These are phyloP conservation scores for Neotoxoptera formosana DNA, from an alignment of 1,140 invertebrate genomes.

Conservation along the genomic window DNA sequence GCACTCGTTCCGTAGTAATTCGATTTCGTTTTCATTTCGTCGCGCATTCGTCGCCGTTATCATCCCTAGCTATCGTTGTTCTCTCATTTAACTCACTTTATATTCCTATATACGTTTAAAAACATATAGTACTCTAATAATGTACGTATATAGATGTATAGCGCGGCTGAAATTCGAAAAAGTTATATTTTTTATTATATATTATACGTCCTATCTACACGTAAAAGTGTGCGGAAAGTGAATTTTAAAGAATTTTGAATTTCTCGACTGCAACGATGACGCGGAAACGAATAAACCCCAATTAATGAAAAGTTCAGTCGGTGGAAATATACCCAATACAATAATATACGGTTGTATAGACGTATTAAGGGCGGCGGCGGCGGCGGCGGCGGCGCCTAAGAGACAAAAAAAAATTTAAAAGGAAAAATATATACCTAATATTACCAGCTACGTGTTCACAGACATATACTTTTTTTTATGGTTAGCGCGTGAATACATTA, in stretches of 20 bases:
- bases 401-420: background rate
- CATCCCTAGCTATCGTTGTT: no score
- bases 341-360: background rate
- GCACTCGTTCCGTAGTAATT: background rate
- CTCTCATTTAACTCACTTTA: background rate
- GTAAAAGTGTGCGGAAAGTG: background rate
- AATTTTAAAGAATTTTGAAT: background rate
- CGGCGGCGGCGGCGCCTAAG: background rate
- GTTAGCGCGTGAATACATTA: background rate
- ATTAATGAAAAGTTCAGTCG: background rate
- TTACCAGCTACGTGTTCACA: background rate
- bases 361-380: no score
- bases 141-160: background rate
- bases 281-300: background rate
- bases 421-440: background rate
- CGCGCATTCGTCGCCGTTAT: background rate
- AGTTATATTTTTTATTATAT: background rate
- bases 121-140: background rate
- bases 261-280: background rate
- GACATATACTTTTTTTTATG: conserved; percentile 18
- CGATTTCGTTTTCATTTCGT: background rate
- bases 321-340: background rate
- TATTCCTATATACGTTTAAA: background rate
- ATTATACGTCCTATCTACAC: no score
- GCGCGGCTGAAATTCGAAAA: background rate